These are phyloP conservation scores for Coecobrya sp. DNA, from an alignment of 2,888 invertebrate genomes.

Conservation along the genomic window DNA sequence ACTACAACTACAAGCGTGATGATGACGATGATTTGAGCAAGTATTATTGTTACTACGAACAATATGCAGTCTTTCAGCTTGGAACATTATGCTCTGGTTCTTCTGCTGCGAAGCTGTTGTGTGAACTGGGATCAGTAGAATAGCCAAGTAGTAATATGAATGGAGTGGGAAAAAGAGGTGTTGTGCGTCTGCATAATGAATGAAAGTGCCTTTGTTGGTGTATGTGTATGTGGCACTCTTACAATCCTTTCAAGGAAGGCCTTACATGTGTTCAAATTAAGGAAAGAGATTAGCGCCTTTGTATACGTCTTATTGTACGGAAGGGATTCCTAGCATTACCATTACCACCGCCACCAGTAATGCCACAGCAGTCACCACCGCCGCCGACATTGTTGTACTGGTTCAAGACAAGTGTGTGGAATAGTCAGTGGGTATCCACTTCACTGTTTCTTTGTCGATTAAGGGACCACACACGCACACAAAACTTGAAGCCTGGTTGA, in stretches of 20 bases:
- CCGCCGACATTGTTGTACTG: too few relatives aligned
- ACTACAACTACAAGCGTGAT: neutral
- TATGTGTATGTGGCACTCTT: neutral
- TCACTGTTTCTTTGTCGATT: too few relatives aligned
- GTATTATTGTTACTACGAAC: neutral
- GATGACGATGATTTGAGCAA: neutral
- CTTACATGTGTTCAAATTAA: constrained; percentile 61
- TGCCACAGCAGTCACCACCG: neutral
- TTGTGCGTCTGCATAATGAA: neutral
- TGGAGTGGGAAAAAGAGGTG: constrained; percentile 42
- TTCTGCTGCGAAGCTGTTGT: too few relatives aligned
- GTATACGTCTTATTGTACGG: neutral
- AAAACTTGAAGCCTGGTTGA: too few relatives aligned
- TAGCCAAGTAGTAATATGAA: neutral
- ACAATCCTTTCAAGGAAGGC: constrained; percentile 27
- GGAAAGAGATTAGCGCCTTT: constrained; percentile 58
- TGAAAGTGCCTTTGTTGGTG: neutral
- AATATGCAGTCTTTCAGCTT: neutral
- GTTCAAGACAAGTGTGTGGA: too few relatives aligned
- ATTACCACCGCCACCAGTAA: neutral
- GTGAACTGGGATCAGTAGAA: neutral
- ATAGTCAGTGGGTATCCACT: too few relatives aligned
- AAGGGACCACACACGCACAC: too few relatives aligned
- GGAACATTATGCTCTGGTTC: neutral
- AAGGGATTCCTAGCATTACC: neutral